phyloP scores from a whole-genome alignment of 2,888 invertebrate genomes.

The Eupithecia tripunctaria region DNA sequence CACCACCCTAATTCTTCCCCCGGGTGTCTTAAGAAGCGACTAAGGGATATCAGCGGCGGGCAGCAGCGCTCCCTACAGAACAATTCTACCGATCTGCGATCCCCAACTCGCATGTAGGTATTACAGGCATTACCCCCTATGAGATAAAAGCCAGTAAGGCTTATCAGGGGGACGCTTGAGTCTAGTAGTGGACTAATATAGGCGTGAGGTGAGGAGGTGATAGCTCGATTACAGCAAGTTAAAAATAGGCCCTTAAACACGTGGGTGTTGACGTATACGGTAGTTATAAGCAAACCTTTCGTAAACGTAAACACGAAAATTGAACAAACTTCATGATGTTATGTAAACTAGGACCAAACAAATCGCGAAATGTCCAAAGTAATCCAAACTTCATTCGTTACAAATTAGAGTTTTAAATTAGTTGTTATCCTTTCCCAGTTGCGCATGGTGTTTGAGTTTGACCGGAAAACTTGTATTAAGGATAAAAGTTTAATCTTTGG shows the following conservation, averaged over 20 bases:
- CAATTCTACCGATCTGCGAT: too few species aligned
- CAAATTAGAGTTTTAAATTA: conserved; percentile 6
- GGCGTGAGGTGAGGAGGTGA: too few species aligned
- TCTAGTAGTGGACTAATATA: too few species aligned
- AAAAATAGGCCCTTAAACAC: background rate
- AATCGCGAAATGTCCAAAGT: background rate
- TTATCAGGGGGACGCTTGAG: too few species aligned
- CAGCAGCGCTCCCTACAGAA: too few species aligned
- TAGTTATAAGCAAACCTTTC: background rate
- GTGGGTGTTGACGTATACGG: conserved; percentile 1
- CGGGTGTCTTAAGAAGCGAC: too few species aligned
- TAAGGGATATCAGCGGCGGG: too few species aligned
- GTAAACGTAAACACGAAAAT: background rate
- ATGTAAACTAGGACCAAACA: background rate
- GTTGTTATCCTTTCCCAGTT: background rate
- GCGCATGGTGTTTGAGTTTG: background rate
- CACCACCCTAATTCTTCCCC: too few species aligned
- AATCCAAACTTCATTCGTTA: conserved; percentile 6
- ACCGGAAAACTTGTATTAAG: background rate
- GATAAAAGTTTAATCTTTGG: background rate
- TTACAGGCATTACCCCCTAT: too few species aligned
- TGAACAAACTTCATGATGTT: background rate
- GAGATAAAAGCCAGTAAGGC: too few species aligned
- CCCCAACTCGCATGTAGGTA: too few species aligned
- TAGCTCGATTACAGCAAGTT: background rate